Conservation (phyloP, 2,797 vertebrate genomes). For the Lerista edwardsae region DNA sequence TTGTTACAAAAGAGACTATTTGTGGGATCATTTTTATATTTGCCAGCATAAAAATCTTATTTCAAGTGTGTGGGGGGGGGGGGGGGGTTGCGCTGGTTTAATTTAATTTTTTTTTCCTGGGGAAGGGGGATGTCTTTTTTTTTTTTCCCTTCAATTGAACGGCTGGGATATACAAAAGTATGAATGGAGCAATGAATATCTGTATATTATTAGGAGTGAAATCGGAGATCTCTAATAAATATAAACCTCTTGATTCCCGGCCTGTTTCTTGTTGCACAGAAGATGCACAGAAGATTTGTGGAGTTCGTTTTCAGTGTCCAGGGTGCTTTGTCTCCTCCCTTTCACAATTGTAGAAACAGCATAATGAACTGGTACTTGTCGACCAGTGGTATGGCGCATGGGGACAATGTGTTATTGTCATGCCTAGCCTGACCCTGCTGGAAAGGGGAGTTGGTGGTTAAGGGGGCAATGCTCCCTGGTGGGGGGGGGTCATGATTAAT, state of each 20-base stretch:
- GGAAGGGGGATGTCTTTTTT: slow-evolving; percentile 2
- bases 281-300: too few species aligned
- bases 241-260: slow-evolving; percentile 17
- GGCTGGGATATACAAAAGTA: slow-evolving; percentile 60
- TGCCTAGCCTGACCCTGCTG: too few species aligned
- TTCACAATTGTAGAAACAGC: too few species aligned
- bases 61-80: slow-evolving; percentile 52
- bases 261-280: slow-evolving; percentile 9
- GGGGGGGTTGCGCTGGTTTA: background rate
- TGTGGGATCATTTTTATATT: slow-evolving; percentile 67
- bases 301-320: too few species aligned
- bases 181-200: slow-evolving; percentile 67
- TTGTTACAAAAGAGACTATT: slow-evolving; percentile 64
- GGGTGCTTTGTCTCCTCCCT: too few species aligned
- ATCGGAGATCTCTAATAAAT: slow-evolving; percentile 70
- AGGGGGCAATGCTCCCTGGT: too few species aligned
- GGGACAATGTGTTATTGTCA: too few species aligned
- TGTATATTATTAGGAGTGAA: slow-evolving; percentile 68
- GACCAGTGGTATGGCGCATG: too few species aligned
- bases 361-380: too few species aligned
- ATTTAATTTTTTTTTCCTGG: slow-evolving; percentile 7
- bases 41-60: slow-evolving; percentile 57
- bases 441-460: too few species aligned
- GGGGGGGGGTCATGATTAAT: too few species aligned
- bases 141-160: slow-evolving; percentile 51